These are phyloP conservation scores for Eulemur mongoz DNA, from an alignment of 2,797 vertebrate genomes.

Conservation along the genomic window DNA sequence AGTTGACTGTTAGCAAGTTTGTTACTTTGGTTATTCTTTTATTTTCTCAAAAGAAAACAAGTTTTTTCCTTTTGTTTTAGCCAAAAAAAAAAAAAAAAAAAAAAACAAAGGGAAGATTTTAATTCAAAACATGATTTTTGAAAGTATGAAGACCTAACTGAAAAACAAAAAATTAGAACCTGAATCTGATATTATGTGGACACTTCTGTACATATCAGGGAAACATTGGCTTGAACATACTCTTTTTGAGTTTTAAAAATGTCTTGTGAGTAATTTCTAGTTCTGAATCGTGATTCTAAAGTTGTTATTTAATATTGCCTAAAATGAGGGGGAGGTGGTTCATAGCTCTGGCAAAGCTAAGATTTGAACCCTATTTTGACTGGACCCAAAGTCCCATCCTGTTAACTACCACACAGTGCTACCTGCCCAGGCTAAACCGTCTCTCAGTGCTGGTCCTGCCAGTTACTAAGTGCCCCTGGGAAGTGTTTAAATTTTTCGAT, in stretches of 20 bases:
- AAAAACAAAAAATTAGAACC: not conserved
- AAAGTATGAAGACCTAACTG: not conserved
- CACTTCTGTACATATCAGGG: not conserved
- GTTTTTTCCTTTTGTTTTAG: constrained; percentile 14
- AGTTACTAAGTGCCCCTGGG: too few species aligned
- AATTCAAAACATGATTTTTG: not conserved
- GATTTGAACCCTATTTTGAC: not conserved
- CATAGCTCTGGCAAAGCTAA: not conserved
- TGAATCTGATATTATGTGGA: not conserved
- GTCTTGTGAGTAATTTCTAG: not conserved
- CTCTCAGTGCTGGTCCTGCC: not conserved
- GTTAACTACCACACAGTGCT: not conserved
- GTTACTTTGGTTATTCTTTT: not conserved
- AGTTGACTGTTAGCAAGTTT: not conserved
- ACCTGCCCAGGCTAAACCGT: not conserved
- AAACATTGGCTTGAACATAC: not conserved
- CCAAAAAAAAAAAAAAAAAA: not conserved
- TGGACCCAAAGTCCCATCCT: not conserved
- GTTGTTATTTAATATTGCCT: not conserved
- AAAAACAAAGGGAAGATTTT: not conserved
- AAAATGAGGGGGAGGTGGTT: not conserved
- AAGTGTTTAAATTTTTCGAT: not conserved
- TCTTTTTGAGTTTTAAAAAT: not conserved
- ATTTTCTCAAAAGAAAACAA: not conserved
- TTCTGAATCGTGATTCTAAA: not conserved